A percentile compares a stretch with the other conserved stretches of the same genome.
Conservation (phyloP, 1,140 invertebrate genomes). For the Harlomillsia oculata region DNA sequence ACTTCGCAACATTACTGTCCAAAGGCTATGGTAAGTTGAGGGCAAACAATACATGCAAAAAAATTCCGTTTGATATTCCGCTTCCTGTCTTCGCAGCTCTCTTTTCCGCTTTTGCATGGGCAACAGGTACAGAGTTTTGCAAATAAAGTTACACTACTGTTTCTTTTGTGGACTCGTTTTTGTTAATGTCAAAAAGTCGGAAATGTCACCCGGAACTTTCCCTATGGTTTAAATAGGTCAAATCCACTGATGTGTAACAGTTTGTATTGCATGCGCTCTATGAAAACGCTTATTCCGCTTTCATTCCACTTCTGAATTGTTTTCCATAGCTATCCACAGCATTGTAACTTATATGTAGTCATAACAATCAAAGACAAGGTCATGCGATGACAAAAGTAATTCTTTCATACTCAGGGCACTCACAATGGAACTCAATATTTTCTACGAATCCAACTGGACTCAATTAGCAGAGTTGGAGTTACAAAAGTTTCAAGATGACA, state of each 20-base stretch:
- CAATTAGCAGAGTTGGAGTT: slow-evolving; percentile 41
- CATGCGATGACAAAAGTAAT: not conserved
- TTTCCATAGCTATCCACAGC: not conserved
- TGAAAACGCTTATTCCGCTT: not conserved
- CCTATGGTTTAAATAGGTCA: not conserved
- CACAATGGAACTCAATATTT: slow-evolving; percentile 49
- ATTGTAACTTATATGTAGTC: too few relatives aligned
- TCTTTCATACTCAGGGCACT: slow-evolving; percentile 45
- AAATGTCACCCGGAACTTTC: too few relatives aligned
- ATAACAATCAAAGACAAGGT: not conserved
- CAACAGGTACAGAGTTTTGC: too few relatives aligned
- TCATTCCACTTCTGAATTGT: not conserved
- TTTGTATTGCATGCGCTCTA: not conserved
- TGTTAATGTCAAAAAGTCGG: too few relatives aligned
- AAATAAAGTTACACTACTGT: too few relatives aligned
- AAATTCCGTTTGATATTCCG: not conserved
- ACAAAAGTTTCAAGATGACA: slow-evolving; percentile 44
- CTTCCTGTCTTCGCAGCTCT: not conserved
- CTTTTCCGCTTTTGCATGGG: slow-evolving; percentile 13
- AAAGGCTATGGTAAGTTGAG: slow-evolving; percentile 31
- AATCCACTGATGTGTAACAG: not conserved
- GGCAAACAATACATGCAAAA: not conserved
- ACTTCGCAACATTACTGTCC: slow-evolving; percentile 32
- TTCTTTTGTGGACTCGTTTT: too few relatives aligned
- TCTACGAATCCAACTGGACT: slow-evolving; percentile 52